phyloP scores from a whole-genome alignment of 37 sponge, comb jelly and placozoan genomes.

The Petrosia ficiformis region DNA sequence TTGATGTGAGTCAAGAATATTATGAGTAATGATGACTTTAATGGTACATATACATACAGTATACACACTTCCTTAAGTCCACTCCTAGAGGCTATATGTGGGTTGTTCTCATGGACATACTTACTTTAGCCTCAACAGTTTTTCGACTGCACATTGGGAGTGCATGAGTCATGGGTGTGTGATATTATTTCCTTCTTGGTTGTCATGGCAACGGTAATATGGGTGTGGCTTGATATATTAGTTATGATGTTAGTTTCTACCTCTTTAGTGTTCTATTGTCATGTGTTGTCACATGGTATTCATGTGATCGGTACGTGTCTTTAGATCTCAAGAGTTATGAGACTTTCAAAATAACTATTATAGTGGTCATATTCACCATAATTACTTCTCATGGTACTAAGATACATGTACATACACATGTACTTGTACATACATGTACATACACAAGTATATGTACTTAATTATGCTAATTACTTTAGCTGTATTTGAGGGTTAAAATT shows the following conservation, averaged over 20 bases:
- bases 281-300: too few species aligned
- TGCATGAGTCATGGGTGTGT: slow-evolving; percentile 87
- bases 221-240: background rate
- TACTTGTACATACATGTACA: too few species aligned
- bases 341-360: background rate
- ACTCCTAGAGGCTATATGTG: slow-evolving; percentile 35
- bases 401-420: too few species aligned
- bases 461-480: too few species aligned
- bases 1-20: slow-evolving; percentile 70
- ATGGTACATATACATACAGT: background rate
- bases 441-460: too few species aligned
- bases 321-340: too few species aligned
- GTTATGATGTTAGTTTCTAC: background rate
- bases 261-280: background rate
- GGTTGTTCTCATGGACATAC: background rate
- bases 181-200: too few species aligned
- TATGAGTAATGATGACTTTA: background rate
- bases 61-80: slow-evolving; percentile 83
- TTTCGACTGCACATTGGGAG: slow-evolving; percentile 56
- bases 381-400: too few species aligned
- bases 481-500: too few species aligned
- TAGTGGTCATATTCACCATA: background rate
- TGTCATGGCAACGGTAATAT: background rate
- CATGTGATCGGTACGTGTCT: too few species aligned
- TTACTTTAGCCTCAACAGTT: slow-evolving; percentile 23